Base-by-base conservation (phyloP, 2,888 invertebrate genomes). In the Pachycephus smyrnensis region DNA sequence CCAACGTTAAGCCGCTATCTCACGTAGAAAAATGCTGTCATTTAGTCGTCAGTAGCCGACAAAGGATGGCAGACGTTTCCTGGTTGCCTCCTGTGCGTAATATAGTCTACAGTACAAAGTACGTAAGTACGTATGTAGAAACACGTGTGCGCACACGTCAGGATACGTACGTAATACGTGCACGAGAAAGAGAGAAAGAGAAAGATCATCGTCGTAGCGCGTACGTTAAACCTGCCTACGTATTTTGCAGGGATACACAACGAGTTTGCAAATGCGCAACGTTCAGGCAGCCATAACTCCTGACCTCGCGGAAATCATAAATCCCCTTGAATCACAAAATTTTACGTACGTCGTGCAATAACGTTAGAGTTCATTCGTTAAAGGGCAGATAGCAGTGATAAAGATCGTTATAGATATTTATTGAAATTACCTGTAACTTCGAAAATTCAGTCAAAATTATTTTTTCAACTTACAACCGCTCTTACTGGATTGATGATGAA, bases 181-280 rank as follows among this genome's bases (percentile, higher is more conserved):
- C 71, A 33, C 12, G 69, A 69, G 6, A 23, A 12, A 4, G 40
- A 15, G 36, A 36, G 37, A 30, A 12, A 23, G n/a, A 69, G 69
- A 71, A 1, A 12, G 15, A 40, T 23, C 55, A 55, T 55, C 55
- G 12, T 71, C 33, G 11, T 32, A 71, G 6, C 31, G 71, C 71
- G 71, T 55, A 55, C 55, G 71, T 71, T 32, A 71, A 32, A 71
- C 71, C 71, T 33, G 71, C 71, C 71, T 71, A 71, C 33, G 71
- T 71, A 33, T 71, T 31, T 33, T 71, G 12, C 71, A 33, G 71
- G 31, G 32, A 71, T 71, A 71, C 75, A 81, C 80, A 81, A 86
- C 86, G 82, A 73, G 86, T 85, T 86, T 86, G 85, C 84, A 86
- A 86, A 86, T 85, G 85, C 84, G 73, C 69, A 73, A 79, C 78